A percentile compares a stretch with the other conserved stretches of the same genome.
phyloP scores from a whole-genome alignment of 2,888 invertebrate species.

The Lasioglossum vierecki region DNA sequence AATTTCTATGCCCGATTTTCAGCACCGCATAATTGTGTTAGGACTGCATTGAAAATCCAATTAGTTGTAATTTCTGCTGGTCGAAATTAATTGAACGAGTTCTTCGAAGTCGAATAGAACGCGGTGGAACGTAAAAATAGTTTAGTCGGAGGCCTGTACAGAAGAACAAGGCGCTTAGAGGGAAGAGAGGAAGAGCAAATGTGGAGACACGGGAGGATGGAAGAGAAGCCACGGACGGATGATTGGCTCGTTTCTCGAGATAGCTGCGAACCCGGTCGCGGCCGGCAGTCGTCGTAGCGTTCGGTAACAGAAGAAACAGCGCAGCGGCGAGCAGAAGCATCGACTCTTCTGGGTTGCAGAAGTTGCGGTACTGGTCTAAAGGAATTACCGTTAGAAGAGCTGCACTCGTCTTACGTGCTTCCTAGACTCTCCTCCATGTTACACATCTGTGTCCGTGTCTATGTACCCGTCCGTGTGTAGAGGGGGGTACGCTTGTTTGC shows the following conservation, averaged over 20 bases:
- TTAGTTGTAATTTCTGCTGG: too few relatives aligned
- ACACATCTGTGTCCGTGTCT: conserved; percentile 47
- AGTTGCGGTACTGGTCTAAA: conserved; percentile 82
- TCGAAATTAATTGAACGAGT: too few relatives aligned
- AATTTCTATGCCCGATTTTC: too few relatives aligned
- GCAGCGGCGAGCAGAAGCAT: conserved; percentile 64
- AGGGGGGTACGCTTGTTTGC: conserved; percentile 33
- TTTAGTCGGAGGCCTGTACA: background rate
- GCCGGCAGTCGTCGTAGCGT: conserved; percentile 39
- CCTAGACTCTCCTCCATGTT: conserved; percentile 73
- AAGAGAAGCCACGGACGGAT: conserved; percentile 62
- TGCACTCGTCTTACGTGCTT: conserved; percentile 79
- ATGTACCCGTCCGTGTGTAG: background rate
- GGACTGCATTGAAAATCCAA: too few relatives aligned
- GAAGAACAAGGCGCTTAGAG: background rate
- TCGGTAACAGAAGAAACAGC: conserved; percentile 65
- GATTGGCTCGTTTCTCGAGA: conserved; percentile 72
- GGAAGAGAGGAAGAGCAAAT: conserved; percentile 5
- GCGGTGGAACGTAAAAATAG: background rate
- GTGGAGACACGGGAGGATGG: conserved; percentile 23
- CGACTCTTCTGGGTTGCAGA: conserved; percentile 74
- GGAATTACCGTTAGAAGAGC: conserved; percentile 83
- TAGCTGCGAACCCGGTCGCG: conserved; percentile 53
- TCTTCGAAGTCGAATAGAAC: background rate
- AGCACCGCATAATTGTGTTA: too few relatives aligned